phyloP scores from a whole-genome alignment of 64 coral and sea anemone genomes.

The Platygyra sinensis region DNA sequence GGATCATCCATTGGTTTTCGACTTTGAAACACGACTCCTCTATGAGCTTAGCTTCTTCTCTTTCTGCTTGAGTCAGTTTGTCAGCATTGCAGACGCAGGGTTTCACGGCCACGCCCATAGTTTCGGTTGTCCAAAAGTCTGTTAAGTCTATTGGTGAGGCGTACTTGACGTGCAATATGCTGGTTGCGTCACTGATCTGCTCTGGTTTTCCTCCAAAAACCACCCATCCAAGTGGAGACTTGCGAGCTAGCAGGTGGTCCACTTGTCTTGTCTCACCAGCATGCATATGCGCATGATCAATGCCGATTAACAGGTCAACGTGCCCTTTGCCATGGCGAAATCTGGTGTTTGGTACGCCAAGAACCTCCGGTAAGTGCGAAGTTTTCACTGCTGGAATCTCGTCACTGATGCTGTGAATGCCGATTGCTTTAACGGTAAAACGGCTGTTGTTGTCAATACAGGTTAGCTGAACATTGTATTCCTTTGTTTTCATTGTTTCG shows the following conservation, averaged over 20 bases:
- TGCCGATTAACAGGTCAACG: too few species aligned
- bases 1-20: constrained; percentile 57
- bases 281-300: constrained; percentile 35
- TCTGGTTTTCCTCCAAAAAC: constrained; percentile 28
- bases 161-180: neutral
- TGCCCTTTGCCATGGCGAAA: too few species aligned
- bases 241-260: neutral
- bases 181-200: neutral
- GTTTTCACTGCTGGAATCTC: too few species aligned
- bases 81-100: constrained; percentile 8
- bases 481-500: too few species aligned
- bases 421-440: too few species aligned
- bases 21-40: constrained; percentile 32
- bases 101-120: constrained; percentile 29
- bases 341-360: too few species aligned
- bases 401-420: too few species aligned
- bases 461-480: too few species aligned
- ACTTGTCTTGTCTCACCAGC: constrained; percentile 26
- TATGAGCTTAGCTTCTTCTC: constrained; percentile 14
- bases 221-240: constrained; percentile 51
- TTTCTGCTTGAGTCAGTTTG: too few species aligned
- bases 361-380: too few species aligned
- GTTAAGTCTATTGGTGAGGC: constrained; percentile 16
- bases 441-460: too few species aligned
- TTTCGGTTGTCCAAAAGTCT: constrained; percentile 45